phyloP scores from a whole-genome alignment of 2,113 vertebrate genomes.

The Rissa tridactyla region DNA sequence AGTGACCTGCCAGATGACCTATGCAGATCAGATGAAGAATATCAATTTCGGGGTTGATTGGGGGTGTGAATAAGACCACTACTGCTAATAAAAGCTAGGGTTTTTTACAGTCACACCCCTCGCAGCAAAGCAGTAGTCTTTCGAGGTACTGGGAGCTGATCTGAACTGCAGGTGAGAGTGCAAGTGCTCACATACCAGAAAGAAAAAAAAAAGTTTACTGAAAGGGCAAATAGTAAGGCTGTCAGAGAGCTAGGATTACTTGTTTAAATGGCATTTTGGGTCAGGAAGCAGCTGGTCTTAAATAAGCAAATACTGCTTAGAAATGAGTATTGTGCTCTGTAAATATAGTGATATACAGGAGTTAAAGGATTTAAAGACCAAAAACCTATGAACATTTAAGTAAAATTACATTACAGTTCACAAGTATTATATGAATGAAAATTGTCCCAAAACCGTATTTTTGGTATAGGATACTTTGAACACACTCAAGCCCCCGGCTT shows the following conservation, averaged over 20 bases:
- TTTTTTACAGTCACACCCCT: background rate
- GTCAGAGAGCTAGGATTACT: slow-evolving; percentile 35
- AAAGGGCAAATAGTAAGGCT: slow-evolving; percentile 31
- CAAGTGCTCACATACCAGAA: background rate
- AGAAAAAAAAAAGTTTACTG: background rate
- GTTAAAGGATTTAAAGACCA: background rate
- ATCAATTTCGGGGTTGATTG: slow-evolving; percentile 40
- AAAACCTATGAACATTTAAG: background rate
- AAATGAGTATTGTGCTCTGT: background rate
- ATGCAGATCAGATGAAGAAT: slow-evolving; percentile 60
- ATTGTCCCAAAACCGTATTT: background rate
- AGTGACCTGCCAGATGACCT: slow-evolving; percentile 49
- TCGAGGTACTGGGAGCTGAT: background rate
- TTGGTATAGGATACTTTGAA: background rate
- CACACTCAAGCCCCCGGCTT: background rate
- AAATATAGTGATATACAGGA: background rate
- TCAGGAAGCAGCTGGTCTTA: slow-evolving; percentile 16
- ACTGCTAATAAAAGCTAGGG: background rate
- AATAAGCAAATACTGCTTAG: slow-evolving; percentile 29
- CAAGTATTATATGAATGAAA: background rate
- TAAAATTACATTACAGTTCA: background rate
- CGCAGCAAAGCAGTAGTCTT: background rate
- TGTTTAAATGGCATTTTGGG: slow-evolving; percentile 35
- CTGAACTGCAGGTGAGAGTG: slow-evolving; percentile 9
- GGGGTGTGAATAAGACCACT: background rate